Evolutionary conservation across 64 coral and sea anemone species (phyloP).

Genomic region (Cladopsammia gracilis): DNA sequence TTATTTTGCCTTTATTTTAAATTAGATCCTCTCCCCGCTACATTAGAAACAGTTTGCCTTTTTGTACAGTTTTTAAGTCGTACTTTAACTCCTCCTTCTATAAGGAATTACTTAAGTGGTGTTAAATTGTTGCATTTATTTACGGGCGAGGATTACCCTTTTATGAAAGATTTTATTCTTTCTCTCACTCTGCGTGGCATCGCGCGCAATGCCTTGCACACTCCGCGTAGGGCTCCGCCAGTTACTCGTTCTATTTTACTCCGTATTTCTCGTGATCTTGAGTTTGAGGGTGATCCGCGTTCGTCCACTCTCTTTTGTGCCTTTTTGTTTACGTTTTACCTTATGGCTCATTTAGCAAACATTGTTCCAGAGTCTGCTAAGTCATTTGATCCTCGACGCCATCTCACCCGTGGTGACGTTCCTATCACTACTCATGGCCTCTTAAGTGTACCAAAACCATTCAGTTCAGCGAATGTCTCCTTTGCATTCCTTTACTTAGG

Average conservation of each 20-base stretch:
- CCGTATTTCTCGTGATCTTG: background rate
- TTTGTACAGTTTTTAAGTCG: no score
- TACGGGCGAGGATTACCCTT: no score
- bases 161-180: no score
- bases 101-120: no score
- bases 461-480: slow-evolving; percentile 9
- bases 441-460: slow-evolving; percentile 33
- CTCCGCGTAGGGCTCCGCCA: no score
- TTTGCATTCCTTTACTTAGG: background rate
- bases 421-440: background rate
- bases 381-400: background rate
- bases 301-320: background rate
- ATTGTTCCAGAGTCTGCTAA: background rate
- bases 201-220: no score
- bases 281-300: background rate
- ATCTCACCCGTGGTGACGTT: slow-evolving; percentile 22
- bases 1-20: no score
- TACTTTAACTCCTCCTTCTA: no score
- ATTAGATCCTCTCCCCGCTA: no score
- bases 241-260: slow-evolving; percentile 2
- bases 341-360: slow-evolving; percentile 27
- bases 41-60: no score
- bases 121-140: no score
- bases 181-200: no score
- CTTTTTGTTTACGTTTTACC: slow-evolving; percentile 49